These are phyloP conservation scores for Rhinopithecus roxellana DNA, from an alignment of 2,113 vertebrate species.

Conservation along the genomic window DNA sequence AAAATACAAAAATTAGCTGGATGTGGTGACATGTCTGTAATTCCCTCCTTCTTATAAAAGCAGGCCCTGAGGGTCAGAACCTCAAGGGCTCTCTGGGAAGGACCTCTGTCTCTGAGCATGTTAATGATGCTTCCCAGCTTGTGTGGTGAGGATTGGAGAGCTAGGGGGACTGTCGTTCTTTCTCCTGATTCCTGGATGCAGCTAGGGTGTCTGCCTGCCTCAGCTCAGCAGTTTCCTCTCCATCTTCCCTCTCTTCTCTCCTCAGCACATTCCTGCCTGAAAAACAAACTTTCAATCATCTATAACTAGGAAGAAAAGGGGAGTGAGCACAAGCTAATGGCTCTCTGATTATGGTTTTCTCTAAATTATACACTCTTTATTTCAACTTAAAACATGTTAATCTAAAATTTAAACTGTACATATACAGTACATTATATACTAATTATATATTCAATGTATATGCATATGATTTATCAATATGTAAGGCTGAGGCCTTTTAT, in stretches of 20 bases:
- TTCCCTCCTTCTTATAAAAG: not conserved
- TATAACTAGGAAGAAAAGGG: not conserved
- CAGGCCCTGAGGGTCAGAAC: not conserved
- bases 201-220: too few relatives aligned
- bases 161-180: not conserved
- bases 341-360: not conserved
- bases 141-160: not conserved
- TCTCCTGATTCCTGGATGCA: not conserved
- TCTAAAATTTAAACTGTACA: not conserved
- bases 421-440: not conserved
- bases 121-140: not conserved
- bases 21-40: not conserved
- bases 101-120: not conserved
- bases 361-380: not conserved
- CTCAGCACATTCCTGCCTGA: not conserved
- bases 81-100: not conserved
- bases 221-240: not conserved
- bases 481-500: not conserved
- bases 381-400: not conserved
- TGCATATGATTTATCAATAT: not conserved
- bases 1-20: too few relatives aligned
- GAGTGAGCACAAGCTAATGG: not conserved
- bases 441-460: not conserved
- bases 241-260: not conserved
- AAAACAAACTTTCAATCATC: not conserved